Percentiles rank a stretch among this genome's conserved stretches.
Evolutionary conservation across 2,113 vertebrate genomes (phyloP).

Genomic region (Microtus ochrogaster): DNA sequence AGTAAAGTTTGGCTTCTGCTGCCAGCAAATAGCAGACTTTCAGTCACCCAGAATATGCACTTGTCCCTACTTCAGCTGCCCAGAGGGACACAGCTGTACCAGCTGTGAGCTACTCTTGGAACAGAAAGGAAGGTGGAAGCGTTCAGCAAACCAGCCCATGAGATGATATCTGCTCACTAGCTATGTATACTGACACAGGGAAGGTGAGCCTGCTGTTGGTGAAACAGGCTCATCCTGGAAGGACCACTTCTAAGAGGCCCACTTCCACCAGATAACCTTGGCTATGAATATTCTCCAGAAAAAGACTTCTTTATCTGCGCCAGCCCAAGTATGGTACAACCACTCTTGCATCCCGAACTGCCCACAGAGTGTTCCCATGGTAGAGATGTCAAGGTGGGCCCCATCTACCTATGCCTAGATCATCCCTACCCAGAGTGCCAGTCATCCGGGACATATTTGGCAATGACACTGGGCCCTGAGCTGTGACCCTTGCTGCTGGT

Average conservation of each 20-base stretch:
- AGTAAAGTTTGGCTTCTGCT: background rate
- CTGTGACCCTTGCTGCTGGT: background rate
- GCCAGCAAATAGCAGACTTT: background rate
- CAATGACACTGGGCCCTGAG: background rate
- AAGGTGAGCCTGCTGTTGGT: background rate
- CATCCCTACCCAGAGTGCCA: background rate
- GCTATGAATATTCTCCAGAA: background rate
- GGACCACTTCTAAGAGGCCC: too few relatives aligned
- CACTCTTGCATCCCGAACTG: background rate
- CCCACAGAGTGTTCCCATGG: background rate
- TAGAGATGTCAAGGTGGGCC: background rate
- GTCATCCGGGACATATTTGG: background rate
- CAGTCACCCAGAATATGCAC: background rate
- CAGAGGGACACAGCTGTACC: too few relatives aligned
- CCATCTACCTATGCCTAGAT: too few relatives aligned
- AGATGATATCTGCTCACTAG: background rate
- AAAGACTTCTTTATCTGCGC: background rate
- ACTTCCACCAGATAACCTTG: background rate
- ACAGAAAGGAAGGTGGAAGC: too few relatives aligned
- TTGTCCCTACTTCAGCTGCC: background rate
- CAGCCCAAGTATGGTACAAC: background rate
- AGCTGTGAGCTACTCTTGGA: background rate
- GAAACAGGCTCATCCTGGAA: background rate
- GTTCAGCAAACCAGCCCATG: too few relatives aligned
- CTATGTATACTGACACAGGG: background rate